phyloP scores from a whole-genome alignment of 2,888 invertebrate genomes.

The Heliconius cydno region DNA sequence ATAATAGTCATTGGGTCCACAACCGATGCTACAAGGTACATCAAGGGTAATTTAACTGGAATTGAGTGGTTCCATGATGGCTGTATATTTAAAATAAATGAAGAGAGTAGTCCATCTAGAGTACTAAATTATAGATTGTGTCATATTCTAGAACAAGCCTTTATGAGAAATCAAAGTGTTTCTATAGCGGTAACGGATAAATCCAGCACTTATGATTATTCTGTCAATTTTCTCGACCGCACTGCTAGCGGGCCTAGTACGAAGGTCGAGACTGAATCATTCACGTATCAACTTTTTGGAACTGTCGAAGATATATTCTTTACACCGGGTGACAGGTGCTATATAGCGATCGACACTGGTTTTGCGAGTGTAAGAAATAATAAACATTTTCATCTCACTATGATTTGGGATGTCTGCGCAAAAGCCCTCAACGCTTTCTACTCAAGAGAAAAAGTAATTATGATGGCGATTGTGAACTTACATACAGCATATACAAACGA shows the following conservation, averaged over 20 bases:
- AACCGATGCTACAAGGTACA: neutral
- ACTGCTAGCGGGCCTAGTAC: neutral
- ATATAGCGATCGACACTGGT: neutral
- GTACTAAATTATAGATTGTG: neutral
- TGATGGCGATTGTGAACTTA: neutral
- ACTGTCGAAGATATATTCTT: neutral
- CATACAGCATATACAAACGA: neutral
- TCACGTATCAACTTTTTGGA: neutral
- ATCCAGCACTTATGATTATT: neutral
- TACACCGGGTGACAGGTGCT: neutral
- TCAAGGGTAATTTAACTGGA: neutral
- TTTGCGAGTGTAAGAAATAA: neutral
- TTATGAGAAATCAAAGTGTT: neutral
- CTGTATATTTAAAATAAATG: neutral
- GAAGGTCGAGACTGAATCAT: neutral
- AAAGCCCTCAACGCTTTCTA: neutral
- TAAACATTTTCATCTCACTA: neutral
- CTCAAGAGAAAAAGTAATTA: neutral
- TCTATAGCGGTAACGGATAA: neutral
- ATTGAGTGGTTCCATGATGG: neutral
- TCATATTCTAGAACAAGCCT: neutral
- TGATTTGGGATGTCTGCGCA: neutral
- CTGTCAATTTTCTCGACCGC: neutral
- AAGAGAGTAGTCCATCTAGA: neutral
- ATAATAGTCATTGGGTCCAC: neutral